Conservation (phyloP, 2,113 vertebrate genomes). For the Tragelaphus buxtoni region DNA sequence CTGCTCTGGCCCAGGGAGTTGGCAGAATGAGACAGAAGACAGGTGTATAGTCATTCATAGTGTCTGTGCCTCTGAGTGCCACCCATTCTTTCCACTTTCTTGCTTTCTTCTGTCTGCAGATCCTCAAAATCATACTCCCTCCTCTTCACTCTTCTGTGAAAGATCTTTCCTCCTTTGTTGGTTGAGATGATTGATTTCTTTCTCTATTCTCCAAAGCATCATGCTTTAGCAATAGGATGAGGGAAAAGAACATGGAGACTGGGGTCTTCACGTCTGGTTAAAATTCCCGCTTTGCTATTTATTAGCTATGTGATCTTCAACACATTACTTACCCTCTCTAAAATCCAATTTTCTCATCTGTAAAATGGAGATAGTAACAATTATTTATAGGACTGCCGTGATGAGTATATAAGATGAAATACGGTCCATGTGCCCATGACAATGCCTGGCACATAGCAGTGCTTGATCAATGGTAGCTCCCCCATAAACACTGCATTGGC, state of each 20-base stretch:
- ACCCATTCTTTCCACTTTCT: no score
- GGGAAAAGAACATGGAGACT: background rate
- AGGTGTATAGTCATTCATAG: accelerated
- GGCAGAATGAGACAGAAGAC: background rate
- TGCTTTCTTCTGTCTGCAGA: background rate
- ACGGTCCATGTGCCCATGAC: background rate
- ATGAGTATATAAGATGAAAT: background rate
- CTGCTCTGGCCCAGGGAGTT: background rate
- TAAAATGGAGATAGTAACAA: background rate
- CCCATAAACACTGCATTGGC: background rate
- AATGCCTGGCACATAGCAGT: background rate
- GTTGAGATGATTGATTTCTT: background rate
- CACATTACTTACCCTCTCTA: background rate
- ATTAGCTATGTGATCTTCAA: background rate
- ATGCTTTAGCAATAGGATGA: background rate
- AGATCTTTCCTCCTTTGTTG: background rate
- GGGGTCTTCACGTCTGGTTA: background rate
- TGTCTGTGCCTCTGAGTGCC: background rate
- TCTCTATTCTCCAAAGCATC: background rate
- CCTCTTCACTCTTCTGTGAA: background rate
- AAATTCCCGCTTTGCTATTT: background rate
- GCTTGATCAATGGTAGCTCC: background rate
- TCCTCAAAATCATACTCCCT: background rate
- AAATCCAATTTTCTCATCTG: constrained; percentile 11
- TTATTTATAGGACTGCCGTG: background rate